Evolutionary conservation across 2,888 invertebrate genomes (phyloP).

Genomic region (Allolobophora icterica): DNA sequence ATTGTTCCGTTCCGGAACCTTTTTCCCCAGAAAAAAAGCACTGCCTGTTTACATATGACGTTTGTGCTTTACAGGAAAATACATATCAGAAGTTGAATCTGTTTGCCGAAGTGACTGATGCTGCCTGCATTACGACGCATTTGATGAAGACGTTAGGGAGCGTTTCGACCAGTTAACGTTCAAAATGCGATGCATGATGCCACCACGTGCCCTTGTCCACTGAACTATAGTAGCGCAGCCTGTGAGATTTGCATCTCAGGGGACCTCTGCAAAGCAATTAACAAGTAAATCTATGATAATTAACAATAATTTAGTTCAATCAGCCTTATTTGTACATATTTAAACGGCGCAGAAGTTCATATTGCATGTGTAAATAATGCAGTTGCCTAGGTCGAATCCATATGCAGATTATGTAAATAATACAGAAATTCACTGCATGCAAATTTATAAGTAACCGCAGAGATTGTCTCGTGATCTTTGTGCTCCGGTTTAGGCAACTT

Average conservation of each 20-base stretch:
- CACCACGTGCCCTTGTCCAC: neutral
- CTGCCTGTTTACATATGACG: neutral
- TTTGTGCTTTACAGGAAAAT: conserved; percentile 17
- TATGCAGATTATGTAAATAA: neutral
- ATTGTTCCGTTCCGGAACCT: no score
- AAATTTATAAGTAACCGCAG: neutral
- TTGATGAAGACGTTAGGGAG: neutral
- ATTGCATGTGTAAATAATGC: neutral
- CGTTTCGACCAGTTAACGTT: neutral
- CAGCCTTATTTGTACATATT: neutral
- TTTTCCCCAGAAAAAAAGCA: no score
- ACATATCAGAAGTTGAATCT: conserved; percentile 6
- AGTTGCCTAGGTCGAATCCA: neutral
- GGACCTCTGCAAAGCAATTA: neutral
- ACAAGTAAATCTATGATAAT: conserved; percentile 20
- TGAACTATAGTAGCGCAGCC: neutral
- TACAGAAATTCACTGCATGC: neutral
- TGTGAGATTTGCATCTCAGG: conserved; percentile 18
- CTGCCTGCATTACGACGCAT: neutral
- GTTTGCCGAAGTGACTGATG: neutral
- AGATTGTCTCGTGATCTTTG: neutral
- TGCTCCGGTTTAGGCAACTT: neutral
- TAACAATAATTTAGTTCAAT: neutral
- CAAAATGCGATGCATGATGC: neutral
- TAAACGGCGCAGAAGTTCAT: neutral